Percentiles rank a stretch among this genome's conserved stretches.
Conservation (phyloP, 2,888 invertebrate genomes). For the Corythucha ciliata region DNA sequence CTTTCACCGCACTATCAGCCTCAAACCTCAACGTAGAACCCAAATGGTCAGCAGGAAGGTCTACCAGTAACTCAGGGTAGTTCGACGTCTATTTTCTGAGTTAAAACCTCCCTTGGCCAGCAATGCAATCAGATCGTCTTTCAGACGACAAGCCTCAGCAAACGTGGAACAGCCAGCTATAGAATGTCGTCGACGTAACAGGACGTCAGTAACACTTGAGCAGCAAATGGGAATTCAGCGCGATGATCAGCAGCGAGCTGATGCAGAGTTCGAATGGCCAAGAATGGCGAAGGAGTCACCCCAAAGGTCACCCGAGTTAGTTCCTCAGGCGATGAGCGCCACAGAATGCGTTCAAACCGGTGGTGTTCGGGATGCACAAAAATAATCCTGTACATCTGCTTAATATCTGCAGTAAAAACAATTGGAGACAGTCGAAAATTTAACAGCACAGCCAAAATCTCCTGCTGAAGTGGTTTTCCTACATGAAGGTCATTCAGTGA, state of each 20-base stretch:
- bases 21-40: too few species aligned
- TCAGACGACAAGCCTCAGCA: background rate
- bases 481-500: background rate
- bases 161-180: background rate
- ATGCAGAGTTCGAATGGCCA: slow-evolving; percentile 30
- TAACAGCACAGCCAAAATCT: slow-evolving; percentile 2
- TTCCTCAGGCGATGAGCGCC: slow-evolving; percentile 28
- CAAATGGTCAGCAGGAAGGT: background rate
- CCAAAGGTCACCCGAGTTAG: slow-evolving; percentile 35
- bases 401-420: slow-evolving; percentile 16
- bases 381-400: slow-evolving; percentile 27
- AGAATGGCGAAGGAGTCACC: slow-evolving; percentile 31
- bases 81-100: slow-evolving; percentile 11
- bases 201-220: slow-evolving; percentile 22
- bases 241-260: slow-evolving; percentile 29
- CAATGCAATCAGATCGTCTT: background rate
- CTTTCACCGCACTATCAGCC: too few species aligned
- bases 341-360: slow-evolving; percentile 34
- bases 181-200: slow-evolving; percentile 36
- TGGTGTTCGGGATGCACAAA: slow-evolving; percentile 22
- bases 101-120: background rate
- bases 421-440: slow-evolving; percentile 18
- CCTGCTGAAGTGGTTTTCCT: slow-evolving; percentile 2
- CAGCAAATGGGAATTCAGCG: slow-evolving; percentile 26
- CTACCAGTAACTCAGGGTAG: background rate